Conservation (phyloP, 2,113 vertebrate species). For the Muntiacus muntjak region DNA sequence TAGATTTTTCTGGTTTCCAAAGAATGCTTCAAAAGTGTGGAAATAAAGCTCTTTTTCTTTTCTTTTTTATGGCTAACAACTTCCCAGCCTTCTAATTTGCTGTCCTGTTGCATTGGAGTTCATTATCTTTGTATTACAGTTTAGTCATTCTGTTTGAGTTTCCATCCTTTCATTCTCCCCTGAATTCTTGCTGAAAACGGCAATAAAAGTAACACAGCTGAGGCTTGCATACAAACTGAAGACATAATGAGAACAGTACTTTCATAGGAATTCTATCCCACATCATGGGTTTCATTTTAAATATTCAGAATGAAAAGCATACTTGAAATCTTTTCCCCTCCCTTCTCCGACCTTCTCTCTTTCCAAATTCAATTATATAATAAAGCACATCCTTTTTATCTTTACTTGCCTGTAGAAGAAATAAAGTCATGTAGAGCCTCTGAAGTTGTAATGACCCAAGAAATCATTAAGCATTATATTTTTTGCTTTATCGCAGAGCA, state of each 20-base stretch:
- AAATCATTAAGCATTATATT: neutral
- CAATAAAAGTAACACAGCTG: slow-evolving; percentile 76
- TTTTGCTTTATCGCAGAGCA: neutral
- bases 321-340: slow-evolving; percentile 55
- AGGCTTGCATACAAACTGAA: slow-evolving; percentile 73
- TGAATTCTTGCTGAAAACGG: slow-evolving; percentile 74
- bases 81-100: slow-evolving; percentile 77
- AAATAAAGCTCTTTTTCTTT: slow-evolving; percentile 76
- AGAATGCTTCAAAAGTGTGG: slow-evolving; percentile 75
- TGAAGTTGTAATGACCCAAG: neutral
- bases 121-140: slow-evolving; percentile 79
- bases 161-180: slow-evolving; percentile 71
- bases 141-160: slow-evolving; percentile 78
- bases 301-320: slow-evolving; percentile 72
- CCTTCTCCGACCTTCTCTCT: slow-evolving; percentile 4
- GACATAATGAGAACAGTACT: slow-evolving; percentile 73
- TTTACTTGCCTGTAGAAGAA: neutral
- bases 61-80: slow-evolving; percentile 68
- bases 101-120: slow-evolving; percentile 75
- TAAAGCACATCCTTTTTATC: neutral
- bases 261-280: slow-evolving; percentile 73
- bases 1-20: slow-evolving; percentile 73
- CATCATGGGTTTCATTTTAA: slow-evolving; percentile 74
- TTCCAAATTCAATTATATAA: slow-evolving; percentile 4
- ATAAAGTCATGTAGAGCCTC: neutral